Percentiles rank a stretch among this genome's conserved stretches.
Conservation (phyloP, 2,797 vertebrate genomes). For the Rhabdophis nuchalis region DNA sequence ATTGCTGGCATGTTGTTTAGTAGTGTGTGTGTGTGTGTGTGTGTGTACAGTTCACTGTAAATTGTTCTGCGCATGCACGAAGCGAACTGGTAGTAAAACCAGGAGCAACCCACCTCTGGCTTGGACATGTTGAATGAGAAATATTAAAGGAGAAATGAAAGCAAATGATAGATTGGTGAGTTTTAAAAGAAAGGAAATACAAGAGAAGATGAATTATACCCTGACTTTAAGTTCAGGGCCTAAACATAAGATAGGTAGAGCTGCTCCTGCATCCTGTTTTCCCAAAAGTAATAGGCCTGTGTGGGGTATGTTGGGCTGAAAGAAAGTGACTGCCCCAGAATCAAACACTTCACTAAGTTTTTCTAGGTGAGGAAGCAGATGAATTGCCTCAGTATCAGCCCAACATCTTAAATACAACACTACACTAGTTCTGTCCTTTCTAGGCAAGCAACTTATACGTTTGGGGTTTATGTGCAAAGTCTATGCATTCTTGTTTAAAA, state of each 20-base stretch:
- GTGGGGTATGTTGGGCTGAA: background rate
- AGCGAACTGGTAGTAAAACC: too few relatives aligned
- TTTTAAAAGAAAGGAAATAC: background rate
- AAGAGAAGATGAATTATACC: background rate
- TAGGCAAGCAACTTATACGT: background rate
- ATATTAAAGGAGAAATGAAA: background rate
- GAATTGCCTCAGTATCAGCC: background rate
- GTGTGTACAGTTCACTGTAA: too few relatives aligned
- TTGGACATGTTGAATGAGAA: background rate
- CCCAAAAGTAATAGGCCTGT: background rate
- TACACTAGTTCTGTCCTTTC: background rate
- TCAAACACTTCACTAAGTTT: background rate
- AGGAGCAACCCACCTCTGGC: too few relatives aligned
- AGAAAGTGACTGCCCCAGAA: background rate
- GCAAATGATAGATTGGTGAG: background rate
- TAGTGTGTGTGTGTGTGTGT: too few relatives aligned
- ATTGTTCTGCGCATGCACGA: too few relatives aligned
- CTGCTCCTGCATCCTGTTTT: background rate
- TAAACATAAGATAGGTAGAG: background rate
- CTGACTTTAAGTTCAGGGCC: background rate
- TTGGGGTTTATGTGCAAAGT: background rate
- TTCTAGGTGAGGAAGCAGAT: background rate
- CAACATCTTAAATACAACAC: background rate
- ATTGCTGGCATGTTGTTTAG: too few relatives aligned
- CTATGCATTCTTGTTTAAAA: background rate